Percentiles rank a stretch among this genome's conserved stretches.
phyloP scores from a whole-genome alignment of 2,888 invertebrate genomes.

The Xylota sylvarum region DNA sequence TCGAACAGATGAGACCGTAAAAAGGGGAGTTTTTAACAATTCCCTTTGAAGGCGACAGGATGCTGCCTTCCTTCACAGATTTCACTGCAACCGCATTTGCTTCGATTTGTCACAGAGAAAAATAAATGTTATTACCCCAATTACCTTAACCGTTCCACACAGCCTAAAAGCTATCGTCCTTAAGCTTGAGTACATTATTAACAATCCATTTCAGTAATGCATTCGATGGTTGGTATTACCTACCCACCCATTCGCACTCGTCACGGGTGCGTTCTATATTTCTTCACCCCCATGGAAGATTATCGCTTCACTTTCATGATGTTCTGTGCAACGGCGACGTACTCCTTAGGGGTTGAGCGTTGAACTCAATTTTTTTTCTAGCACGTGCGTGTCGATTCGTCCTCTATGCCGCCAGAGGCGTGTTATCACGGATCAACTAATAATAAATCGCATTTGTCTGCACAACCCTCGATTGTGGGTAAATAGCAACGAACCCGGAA shows the following conservation, averaged over 20 bases:
- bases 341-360: slow-evolving; percentile 29
- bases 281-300: slow-evolving; percentile 33
- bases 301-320: slow-evolving; percentile 43
- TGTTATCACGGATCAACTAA: slow-evolving; percentile 56
- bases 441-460: slow-evolving; percentile 39
- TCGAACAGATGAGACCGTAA: slow-evolving; percentile 38
- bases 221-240: slow-evolving; percentile 30
- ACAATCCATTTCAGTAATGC: slow-evolving; percentile 62
- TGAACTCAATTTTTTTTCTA: slow-evolving; percentile 47
- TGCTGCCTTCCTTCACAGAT: slow-evolving; percentile 16
- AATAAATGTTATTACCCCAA: slow-evolving; percentile 40
- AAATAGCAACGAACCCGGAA: slow-evolving; percentile 62
- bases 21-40: slow-evolving; percentile 16
- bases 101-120: slow-evolving; percentile 58
- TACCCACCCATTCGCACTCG: slow-evolving; percentile 8
- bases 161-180: slow-evolving; percentile 17
- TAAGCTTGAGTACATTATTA: slow-evolving; percentile 63
- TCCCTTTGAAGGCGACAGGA: slow-evolving; percentile 2
- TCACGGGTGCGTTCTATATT: slow-evolving; percentile 26
- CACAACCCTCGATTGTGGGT: slow-evolving; percentile 24
- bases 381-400: slow-evolving; percentile 43
- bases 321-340: not conserved
- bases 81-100: slow-evolving; percentile 40
- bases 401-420: not conserved
- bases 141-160: slow-evolving; percentile 9